Base-by-base conservation (phyloP, 2,113 vertebrate genomes). In the Empidonax traillii region DNA sequence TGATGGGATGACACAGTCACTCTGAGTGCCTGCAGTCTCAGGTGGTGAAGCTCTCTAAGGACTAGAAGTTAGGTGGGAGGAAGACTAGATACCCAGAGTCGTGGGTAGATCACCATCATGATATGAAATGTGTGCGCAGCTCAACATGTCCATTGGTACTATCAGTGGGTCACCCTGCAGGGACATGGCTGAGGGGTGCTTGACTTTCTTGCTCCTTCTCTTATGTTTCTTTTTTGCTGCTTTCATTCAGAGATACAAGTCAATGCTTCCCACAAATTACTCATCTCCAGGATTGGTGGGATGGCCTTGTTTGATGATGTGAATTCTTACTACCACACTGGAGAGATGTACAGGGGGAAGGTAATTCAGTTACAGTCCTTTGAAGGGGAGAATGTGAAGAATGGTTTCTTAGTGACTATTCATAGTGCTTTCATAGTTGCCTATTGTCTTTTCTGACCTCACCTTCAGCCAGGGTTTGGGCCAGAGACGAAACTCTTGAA, bases 321-420 rank as follows among this genome's bases (percentile, higher is more conserved):
- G 84, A 97, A 96, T 59, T 53, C 92, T 58, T 97, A 97, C 81
- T 98, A 98, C 85, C 95, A 97, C 43, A 12, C 84, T 67, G 97
- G 90, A 81, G 95, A 97, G 49, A 79, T 78, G 41, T 98, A 97
- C 95, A 90, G 19, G 10, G 96, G 97, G 39, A 98, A 97, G 98
- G 98, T 98, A 96, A 96, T 74, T 67, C 30, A 49, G 27, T 77
- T 89, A 44, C 13, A 52, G n/a, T 20, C 22, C 65, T 95, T 74
- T 63, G 72, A 49, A 90, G 39, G 46, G 20, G 37, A 73, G 7
- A 76, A 3, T 0, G 0, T 49, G 33, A 76, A 22, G 27, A 73
- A 5, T 73, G 28, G 23, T 73, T 67, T 89, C 49, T 23, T 28
- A 63, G 22, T 4, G 9, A 20, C 41, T 9, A 10, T 43, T 43